These are phyloP conservation scores for Caenorhabditis macrosperma DNA, from an alignment of 2,888 invertebrate genomes.

Conservation along the genomic window DNA sequence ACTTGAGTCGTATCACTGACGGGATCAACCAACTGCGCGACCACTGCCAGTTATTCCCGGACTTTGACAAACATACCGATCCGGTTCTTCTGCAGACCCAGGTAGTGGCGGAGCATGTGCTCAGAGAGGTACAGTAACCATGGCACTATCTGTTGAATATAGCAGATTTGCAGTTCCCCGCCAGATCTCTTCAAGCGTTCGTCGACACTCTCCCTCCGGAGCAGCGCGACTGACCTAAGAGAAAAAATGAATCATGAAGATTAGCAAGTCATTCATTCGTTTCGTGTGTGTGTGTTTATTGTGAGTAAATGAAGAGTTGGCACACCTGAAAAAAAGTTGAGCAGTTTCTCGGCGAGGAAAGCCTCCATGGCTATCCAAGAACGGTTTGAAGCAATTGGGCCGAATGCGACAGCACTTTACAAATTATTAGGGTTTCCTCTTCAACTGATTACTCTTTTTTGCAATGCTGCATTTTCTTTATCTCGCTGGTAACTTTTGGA, in stretches of 20 bases:
- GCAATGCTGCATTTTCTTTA: too few species aligned
- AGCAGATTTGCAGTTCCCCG: not conserved
- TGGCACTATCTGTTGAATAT: not conserved
- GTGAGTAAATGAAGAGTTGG: too few species aligned
- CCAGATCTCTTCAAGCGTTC: not conserved
- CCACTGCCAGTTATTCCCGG: not conserved
- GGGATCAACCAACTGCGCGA: not conserved
- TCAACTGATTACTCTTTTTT: too few species aligned
- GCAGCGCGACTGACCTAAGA: slow-evolving; percentile 4
- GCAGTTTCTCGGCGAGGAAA: slow-evolving; percentile 63
- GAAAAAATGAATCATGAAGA: not conserved
- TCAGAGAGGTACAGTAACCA: slow-evolving; percentile 4
- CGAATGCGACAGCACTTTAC: slow-evolving; percentile 68
- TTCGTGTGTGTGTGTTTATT: too few species aligned
- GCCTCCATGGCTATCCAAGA: slow-evolving; percentile 70
- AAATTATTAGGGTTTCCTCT: too few species aligned
- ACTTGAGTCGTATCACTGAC: not conserved
- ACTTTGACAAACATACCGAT: not conserved
- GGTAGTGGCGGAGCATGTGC: not conserved
- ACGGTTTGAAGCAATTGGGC: slow-evolving; percentile 63
- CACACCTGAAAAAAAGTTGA: too few species aligned
- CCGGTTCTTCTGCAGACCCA: not conserved
- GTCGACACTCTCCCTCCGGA: slow-evolving; percentile 6
- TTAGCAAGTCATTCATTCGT: too few species aligned
- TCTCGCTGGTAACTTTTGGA: too few species aligned